Conservation (phyloP, 2,888 invertebrate species). For the Neoascia interrupta region DNA sequence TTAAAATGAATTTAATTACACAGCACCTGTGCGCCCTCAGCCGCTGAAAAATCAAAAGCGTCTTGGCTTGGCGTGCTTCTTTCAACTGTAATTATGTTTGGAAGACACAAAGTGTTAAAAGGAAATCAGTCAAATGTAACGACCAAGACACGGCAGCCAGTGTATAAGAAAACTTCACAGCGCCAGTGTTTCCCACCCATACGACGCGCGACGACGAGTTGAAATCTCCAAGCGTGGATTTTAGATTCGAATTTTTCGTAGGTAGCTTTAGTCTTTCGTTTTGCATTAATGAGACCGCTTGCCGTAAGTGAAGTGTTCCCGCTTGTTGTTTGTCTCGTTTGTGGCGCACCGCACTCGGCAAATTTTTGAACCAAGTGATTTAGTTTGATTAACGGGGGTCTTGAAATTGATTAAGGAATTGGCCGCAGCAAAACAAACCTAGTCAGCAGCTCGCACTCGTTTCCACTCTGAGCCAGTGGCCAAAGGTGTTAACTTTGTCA, state of each 20-base stretch:
- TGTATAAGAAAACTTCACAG: slow-evolving; percentile 53
- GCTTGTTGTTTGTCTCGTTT: slow-evolving; percentile 24
- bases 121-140: slow-evolving; percentile 53
- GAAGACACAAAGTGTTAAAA: slow-evolving; percentile 4
- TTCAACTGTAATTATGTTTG: slow-evolving; percentile 3
- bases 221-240: slow-evolving; percentile 56
- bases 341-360: slow-evolving; percentile 36
- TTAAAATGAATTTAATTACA: slow-evolving; percentile 29
- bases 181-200: slow-evolving; percentile 67
- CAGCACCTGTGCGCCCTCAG: not conserved
- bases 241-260: slow-evolving; percentile 58
- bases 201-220: slow-evolving; percentile 41
- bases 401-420: slow-evolving; percentile 48
- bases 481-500: no score
- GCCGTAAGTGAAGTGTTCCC: slow-evolving; percentile 70
- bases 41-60: slow-evolving; percentile 14
- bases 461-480: not conserved
- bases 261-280: slow-evolving; percentile 74
- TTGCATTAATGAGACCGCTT: slow-evolving; percentile 79
- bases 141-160: no score
- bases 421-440: slow-evolving; percentile 30
- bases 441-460: slow-evolving; percentile 9
- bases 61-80: slow-evolving; percentile 11
- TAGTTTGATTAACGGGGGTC: slow-evolving; percentile 54
- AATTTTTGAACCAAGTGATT: slow-evolving; percentile 31